Conservation (phyloP, 2,888 invertebrate species). For the Gymnoscelis rufifasciata region DNA sequence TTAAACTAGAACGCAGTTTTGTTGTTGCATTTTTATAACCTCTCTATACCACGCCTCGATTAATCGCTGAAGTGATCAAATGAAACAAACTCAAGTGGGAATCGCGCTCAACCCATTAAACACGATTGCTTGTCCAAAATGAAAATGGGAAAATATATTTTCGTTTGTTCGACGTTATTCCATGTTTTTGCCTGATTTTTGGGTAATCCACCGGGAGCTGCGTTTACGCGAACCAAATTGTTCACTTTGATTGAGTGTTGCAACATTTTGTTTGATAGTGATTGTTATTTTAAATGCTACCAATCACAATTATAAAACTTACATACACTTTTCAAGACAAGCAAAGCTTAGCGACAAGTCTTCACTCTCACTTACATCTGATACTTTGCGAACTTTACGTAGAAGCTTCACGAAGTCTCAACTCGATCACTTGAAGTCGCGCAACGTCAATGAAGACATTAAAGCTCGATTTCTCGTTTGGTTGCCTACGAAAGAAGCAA, state of each 20-base stretch:
- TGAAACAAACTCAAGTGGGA: constrained; percentile 73
- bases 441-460: constrained; percentile 30
- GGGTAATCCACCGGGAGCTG: constrained; percentile 62
- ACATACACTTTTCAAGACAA: no score
- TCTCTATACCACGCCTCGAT: constrained; percentile 43
- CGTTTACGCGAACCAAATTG: constrained; percentile 67
- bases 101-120: constrained; percentile 70
- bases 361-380: no score
- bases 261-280: constrained; percentile 8
- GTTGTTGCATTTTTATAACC: constrained; percentile 27
- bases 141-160: constrained; percentile 71
- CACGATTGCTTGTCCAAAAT: constrained; percentile 75
- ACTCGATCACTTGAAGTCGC: constrained; percentile 7
- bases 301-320: no score
- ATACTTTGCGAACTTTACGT: constrained; percentile 29
- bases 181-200: constrained; percentile 65
- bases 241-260: constrained; percentile 58
- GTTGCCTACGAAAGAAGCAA: constrained; percentile 61
- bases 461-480: constrained; percentile 66
- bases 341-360: no score
- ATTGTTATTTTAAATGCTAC: not conserved
- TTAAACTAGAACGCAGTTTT: constrained; percentile 16
- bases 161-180: constrained; percentile 61
- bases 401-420: constrained; percentile 23
- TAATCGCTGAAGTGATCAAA: constrained; percentile 60